Evolutionary conservation across 2,113 vertebrate genomes (phyloP), one percentile per base, ranked within the genome.

Genomic region (Upupa epops): DNA sequence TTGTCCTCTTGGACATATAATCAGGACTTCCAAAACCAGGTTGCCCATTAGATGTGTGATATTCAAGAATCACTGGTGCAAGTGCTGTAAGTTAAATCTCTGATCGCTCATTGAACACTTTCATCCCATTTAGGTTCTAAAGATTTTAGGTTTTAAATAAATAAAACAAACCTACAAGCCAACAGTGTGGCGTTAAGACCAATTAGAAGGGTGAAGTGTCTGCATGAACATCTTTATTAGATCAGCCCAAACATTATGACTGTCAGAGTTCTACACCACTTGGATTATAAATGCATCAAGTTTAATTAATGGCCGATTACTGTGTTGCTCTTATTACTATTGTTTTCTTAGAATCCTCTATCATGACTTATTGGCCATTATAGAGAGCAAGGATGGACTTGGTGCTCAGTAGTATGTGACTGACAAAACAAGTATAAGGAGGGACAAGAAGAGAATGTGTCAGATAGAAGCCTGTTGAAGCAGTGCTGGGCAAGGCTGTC

Each of bases 321-420:
- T 48, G 83, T 52, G 64, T 26, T 54, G 28, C 24, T 68, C 54
- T 76, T 80, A 46, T 73, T 88, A 63, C 52, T 66, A 45, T 77
- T 73, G 68, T 88, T 71, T 68, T 68, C n/a, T 55, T 58, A 56
- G 65, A 71, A 36, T n/a, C 5, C 29, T 61, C 58, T 75, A 12
- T 22, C 68, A 40, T 87, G 94, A 95, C 89, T 93, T 74, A 92
- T 94, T 95, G 71, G 84, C 49, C 73, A 81, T 86, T 89, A 60
- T 0, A 34, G 34, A 78, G 65, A 77, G 49, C 63, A 82, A 54
- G 36, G 65, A 54, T 37, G 14, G 77, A 31, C 78, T 52, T 82
- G 71, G 51, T 83, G 37, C 80, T 87, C 78, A 32, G 68, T 17
- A 48, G 78, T 51, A 68, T 63, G 7, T 85, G 75, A 70, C 68